Base-by-base conservation (phyloP, 2,797 vertebrate genomes). In the Bradypus variegatus region DNA sequence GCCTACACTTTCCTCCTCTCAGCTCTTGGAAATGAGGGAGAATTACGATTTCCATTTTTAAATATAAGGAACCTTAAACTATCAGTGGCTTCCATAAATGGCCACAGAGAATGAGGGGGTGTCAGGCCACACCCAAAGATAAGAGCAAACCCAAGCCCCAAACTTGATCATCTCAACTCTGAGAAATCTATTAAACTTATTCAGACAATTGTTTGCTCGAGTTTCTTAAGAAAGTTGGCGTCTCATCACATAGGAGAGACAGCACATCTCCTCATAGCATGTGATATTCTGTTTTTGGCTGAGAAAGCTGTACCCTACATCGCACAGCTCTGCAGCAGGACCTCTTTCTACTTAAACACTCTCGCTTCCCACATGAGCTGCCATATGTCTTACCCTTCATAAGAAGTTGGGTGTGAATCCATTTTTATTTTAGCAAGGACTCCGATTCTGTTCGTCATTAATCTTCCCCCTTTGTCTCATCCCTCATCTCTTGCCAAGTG, bases 401-500 rank as follows among this genome's bases (percentile, higher is more conserved):
- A 83, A 94, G 90, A 94, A 93, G 58, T 73, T 93, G 91, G 91
- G 92, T 96, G 83, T 95, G 95, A 94, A 96, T 95, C 94, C 90
- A 90, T 95, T 96, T 95, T 95, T 96, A 94, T 95, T 96, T 96
- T 96, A 96, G 92, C 92, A 92, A 96, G 94, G 95, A 95, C 95
- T 96, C 92, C 82, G 94, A 88, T 95, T 91, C 90, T 89, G 88
- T 82, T 94, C 72, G 5, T 92, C 93, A 94, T 94, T 94, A 95
- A 94, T 95, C 95, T 94, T 94, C 88, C 75, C 91, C 93, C 91
- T 94, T 96, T 86, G 93, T 94, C 88, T 96, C 95, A 94, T 94
- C 88, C 69, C 85, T 96, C 93, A 92, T 94, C 91, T 92, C 84
- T 89, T 86, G 92, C 93, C 95, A 96, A 92, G 92, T 94, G 92